Percentiles rank a stretch among this genome's conserved stretches.
Evolutionary conservation across 1,140 invertebrate species (phyloP).

Genomic region (Zaprionus gabonicus): DNA sequence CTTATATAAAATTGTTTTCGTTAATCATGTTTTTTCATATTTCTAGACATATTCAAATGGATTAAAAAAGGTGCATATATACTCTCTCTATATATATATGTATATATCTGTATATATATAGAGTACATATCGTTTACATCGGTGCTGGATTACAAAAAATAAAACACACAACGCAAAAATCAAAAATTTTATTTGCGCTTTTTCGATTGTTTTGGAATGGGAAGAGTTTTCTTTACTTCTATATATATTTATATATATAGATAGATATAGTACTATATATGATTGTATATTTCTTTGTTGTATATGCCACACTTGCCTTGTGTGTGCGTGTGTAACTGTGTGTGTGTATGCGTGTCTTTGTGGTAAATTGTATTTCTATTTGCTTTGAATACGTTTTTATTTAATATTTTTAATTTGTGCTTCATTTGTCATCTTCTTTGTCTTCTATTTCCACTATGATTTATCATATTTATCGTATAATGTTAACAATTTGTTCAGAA

Average conservation of each 20-base stretch:
- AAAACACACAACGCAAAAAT: conserved; percentile 56
- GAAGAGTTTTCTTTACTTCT: conserved; percentile 7
- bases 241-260: background rate
- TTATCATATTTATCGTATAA: conserved; percentile 4
- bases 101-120: background rate
- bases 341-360: background rate
- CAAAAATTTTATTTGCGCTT: conserved; percentile 47
- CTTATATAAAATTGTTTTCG: conserved; percentile 2
- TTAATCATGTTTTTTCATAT: conserved; percentile 4
- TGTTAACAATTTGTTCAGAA: conserved; percentile 49
- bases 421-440: conserved; percentile 21
- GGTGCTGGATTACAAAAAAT: conserved; percentile 29
- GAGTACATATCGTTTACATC: background rate
- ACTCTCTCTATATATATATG: background rate
- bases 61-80: background rate
- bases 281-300: background rate
- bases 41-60: conserved; percentile 3
- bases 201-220: background rate
- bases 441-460: conserved; percentile 17
- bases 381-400: background rate
- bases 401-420: conserved; percentile 17
- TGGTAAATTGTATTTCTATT: conserved; percentile 17
- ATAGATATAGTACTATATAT: background rate
- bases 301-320: background rate
- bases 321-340: conserved; percentile 1